Evolutionary conservation across 2,113 vertebrate genomes (phyloP).

Genomic region (Oostethus manadensis): DNA sequence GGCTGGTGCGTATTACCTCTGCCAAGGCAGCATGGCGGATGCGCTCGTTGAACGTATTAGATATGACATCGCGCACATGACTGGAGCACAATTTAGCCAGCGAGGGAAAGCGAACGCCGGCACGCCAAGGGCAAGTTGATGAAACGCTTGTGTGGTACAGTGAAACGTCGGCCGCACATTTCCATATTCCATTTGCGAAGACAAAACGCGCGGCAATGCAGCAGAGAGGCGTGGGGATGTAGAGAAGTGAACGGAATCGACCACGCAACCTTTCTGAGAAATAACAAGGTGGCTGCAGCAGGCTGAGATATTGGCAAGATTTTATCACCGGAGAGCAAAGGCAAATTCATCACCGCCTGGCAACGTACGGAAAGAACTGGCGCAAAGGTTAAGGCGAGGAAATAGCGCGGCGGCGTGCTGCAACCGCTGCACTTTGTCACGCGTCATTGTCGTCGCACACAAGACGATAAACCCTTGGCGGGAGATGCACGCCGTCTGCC

Average conservation of each 20-base stretch:
- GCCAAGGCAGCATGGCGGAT: too few species aligned
- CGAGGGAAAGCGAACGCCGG: slow-evolving; percentile 8
- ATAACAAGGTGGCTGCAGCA: slow-evolving; percentile 57
- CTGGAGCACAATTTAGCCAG: slow-evolving; percentile 9
- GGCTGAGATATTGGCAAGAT: slow-evolving; percentile 58
- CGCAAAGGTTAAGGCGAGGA: slow-evolving; percentile 61
- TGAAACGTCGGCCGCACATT: slow-evolving; percentile 51
- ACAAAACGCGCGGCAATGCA: slow-evolving; percentile 54
- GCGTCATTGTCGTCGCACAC: slow-evolving; percentile 32
- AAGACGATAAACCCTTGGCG: slow-evolving; percentile 15
- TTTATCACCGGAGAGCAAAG: slow-evolving; percentile 58
- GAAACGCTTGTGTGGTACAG: slow-evolving; percentile 39
- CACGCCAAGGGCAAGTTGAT: slow-evolving; percentile 39
- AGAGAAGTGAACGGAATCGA: slow-evolving; percentile 55
- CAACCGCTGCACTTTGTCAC: slow-evolving; percentile 45
- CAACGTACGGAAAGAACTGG: slow-evolving; percentile 34
- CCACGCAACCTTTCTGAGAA: slow-evolving; percentile 56
- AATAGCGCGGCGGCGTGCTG: slow-evolving; percentile 52
- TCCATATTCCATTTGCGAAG: slow-evolving; percentile 61
- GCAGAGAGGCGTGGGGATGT: slow-evolving; percentile 37
- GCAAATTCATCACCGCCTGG: slow-evolving; percentile 58
- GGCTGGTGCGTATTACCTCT: too few species aligned
- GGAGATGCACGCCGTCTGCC: slow-evolving; percentile 38
- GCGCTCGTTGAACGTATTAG: too few species aligned
- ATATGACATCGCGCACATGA: too few species aligned